phyloP scores from a whole-genome alignment of 92 coral and sea anemone species.

The Siderastrea siderea region DNA sequence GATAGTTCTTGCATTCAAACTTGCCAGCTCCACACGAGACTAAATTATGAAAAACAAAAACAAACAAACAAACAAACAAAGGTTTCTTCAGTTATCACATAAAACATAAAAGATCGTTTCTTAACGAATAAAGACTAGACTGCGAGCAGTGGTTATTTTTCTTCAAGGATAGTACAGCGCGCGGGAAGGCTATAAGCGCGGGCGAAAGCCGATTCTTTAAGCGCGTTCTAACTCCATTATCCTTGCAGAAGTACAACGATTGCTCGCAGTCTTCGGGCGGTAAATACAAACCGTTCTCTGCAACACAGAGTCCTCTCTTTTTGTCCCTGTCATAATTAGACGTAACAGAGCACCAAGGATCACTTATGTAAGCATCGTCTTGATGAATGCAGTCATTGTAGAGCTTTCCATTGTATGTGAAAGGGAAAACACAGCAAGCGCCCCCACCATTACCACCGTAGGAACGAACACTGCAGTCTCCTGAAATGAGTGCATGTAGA shows the following conservation, averaged over 20 bases:
- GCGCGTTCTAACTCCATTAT: no score
- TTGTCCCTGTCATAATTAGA: slow-evolving; percentile 77
- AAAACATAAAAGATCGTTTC: no score
- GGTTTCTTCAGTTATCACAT: no score
- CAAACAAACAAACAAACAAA: no score
- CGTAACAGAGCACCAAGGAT: slow-evolving; percentile 90
- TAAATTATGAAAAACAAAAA: neutral
- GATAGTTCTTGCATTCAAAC: slow-evolving; percentile 77
- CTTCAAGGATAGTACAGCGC: no score
- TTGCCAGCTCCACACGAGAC: slow-evolving; percentile 63
- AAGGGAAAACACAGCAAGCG: slow-evolving; percentile 87
- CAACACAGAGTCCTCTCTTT: slow-evolving; percentile 83
- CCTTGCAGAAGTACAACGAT: no score
- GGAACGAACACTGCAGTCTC: slow-evolving; percentile 82
- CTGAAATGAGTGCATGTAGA: slow-evolving; percentile 27
- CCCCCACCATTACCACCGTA: slow-evolving; percentile 93
- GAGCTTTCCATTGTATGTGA: slow-evolving; percentile 74
- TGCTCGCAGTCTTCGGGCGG: neutral
- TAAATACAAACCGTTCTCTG: slow-evolving; percentile 58
- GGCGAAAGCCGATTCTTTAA: no score
- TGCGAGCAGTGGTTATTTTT: neutral
- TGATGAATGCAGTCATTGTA: slow-evolving; percentile 69
- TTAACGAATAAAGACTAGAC: no score
- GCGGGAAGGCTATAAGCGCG: no score
- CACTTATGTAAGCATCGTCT: slow-evolving; percentile 28